A percentile compares a stretch with the other conserved stretches of the same genome.
phyloP scores from a whole-genome alignment of 2,888 invertebrate genomes.

The Notodonta ziczac region DNA sequence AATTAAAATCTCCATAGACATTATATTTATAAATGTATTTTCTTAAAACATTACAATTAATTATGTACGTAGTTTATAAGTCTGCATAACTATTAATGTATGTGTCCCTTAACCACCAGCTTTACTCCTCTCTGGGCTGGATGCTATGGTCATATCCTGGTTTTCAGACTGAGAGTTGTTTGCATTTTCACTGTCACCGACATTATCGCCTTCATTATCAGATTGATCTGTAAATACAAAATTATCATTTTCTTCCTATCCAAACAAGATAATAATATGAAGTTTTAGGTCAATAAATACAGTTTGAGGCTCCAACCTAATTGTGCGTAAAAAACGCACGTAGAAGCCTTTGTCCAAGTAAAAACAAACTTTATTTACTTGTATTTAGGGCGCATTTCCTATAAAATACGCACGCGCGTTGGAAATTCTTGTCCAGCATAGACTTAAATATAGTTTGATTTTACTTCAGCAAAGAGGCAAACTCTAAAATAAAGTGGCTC shows the following conservation, averaged over 20 bases:
- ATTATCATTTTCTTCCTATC: background rate
- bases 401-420: too few relatives aligned
- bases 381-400: too few relatives aligned
- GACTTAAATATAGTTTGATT: too few relatives aligned
- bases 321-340: too few relatives aligned
- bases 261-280: background rate
- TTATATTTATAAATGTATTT: background rate
- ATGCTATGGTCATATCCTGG: conserved; percentile 61
- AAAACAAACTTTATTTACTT: too few relatives aligned
- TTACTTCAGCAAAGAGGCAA: too few relatives aligned
- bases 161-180: conserved; percentile 74
- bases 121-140: conserved; percentile 74
- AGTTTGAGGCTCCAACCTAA: background rate
- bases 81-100: conserved; percentile 5
- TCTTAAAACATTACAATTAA: conserved; percentile 7
- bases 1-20: too few relatives aligned
- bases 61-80: conserved; percentile 4
- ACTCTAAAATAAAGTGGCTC: too few relatives aligned
- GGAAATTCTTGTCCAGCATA: too few relatives aligned
- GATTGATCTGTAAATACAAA: conserved; percentile 63
- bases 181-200: conserved; percentile 70
- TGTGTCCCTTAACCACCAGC: conserved; percentile 50
- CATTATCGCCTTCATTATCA: conserved; percentile 78
- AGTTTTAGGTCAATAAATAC: background rate
- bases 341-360: too few relatives aligned